These are phyloP conservation scores for Erpornis zantholeuca DNA, from an alignment of 2,113 vertebrate genomes.

Conservation along the genomic window DNA sequence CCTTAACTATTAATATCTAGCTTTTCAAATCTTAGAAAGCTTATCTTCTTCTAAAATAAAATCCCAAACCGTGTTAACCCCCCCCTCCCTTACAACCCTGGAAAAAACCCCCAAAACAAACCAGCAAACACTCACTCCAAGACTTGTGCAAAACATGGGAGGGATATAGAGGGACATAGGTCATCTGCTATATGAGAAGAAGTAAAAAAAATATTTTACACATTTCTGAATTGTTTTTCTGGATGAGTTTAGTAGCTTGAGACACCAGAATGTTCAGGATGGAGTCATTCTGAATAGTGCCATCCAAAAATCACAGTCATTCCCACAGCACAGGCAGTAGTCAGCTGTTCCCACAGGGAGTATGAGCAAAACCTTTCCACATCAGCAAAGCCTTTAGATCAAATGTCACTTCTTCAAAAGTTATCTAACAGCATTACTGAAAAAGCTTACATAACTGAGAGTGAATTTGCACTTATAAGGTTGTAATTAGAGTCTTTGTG, in stretches of 20 bases:
- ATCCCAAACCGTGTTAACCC: accelerated
- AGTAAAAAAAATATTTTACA: neutral
- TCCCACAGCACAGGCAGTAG: neutral
- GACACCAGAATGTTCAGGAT: neutral
- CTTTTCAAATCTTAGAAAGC: neutral
- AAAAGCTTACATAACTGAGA: neutral
- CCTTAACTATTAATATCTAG: neutral
- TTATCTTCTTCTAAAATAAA: neutral
- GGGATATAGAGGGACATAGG: neutral
- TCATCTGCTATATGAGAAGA: neutral
- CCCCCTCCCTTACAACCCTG: accelerated
- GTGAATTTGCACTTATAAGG: neutral
- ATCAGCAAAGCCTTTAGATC: neutral
- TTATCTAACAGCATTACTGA: neutral
- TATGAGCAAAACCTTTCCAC: conserved; percentile 3
- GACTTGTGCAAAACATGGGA: neutral
- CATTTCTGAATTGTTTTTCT: neutral
- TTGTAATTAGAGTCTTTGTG: neutral
- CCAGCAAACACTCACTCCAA: neutral
- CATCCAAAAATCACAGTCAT: neutral
- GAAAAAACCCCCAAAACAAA: accelerated
- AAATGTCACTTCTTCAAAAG: neutral
- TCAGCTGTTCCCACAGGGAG: neutral
- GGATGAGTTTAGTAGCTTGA: neutral
- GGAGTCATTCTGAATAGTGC: neutral